phyloP scores from a whole-genome alignment of 2,797 vertebrate genomes.

The Melopsittacus undulatus region DNA sequence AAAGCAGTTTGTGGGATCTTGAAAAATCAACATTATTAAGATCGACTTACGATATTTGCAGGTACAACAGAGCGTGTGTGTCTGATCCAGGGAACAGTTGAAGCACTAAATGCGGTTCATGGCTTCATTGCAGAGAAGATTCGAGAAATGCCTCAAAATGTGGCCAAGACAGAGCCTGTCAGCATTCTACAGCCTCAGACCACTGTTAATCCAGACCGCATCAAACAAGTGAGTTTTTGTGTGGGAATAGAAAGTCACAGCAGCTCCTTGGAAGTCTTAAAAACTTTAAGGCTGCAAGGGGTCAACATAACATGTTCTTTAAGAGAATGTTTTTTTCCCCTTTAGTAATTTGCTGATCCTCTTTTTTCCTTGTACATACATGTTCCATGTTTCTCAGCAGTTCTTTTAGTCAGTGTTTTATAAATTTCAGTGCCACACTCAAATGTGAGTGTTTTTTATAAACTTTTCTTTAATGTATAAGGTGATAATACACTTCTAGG shows the following conservation, averaged over 20 bases:
- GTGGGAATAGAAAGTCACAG: conserved; percentile 69
- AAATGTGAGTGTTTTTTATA: background rate
- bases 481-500: background rate
- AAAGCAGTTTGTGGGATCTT: background rate
- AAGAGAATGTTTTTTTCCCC: background rate
- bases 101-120: conserved; percentile 98
- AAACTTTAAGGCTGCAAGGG: conserved; percentile 22
- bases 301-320: conserved; percentile 12
- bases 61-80: conserved; percentile 98
- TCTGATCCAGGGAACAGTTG: conserved; percentile 98
- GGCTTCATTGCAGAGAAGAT: conserved; percentile 99
- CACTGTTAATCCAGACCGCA: conserved; percentile 97
- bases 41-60: conserved; percentile 59
- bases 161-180: conserved; percentile 98
- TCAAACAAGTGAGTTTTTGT: conserved; percentile 95
- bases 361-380: background rate
- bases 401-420: conserved; percentile 20
- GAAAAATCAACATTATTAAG: background rate
- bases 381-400: conserved; percentile 4
- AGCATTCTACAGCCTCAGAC: conserved; percentile 99
- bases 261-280: conserved; percentile 61
- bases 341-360: conserved; percentile 11
- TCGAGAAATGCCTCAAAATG: conserved; percentile 98
- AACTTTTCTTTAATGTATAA: conserved; percentile 1
- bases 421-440: background rate